These are phyloP conservation scores for Ostrea edulis DNA, from an alignment of 1,140 invertebrate species.

Conservation along the genomic window DNA sequence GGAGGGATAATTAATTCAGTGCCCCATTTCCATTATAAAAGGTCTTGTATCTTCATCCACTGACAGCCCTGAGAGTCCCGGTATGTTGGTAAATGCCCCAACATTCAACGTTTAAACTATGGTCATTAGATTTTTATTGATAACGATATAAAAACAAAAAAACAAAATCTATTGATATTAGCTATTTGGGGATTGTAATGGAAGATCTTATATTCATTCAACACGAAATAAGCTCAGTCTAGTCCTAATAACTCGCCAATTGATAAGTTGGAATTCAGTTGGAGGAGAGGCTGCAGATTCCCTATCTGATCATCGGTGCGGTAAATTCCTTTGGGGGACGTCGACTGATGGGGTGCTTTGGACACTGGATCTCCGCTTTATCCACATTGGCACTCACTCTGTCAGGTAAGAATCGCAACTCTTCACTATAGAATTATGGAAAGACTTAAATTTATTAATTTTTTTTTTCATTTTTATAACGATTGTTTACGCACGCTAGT, in stretches of 20 bases:
- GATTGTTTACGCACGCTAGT: not conserved
- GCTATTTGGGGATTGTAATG: conserved; percentile 8
- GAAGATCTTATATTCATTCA: conserved; percentile 20
- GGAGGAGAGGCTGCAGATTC: not conserved
- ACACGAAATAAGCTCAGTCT: not conserved
- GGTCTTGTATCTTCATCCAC: not conserved
- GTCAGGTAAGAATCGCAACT: not conserved
- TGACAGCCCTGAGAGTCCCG: not conserved
- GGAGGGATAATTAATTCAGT: conserved; percentile 4
- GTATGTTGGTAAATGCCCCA: not conserved
- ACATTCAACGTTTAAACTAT: not conserved
- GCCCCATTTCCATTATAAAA: conserved; percentile 4
- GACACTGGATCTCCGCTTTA: not conserved
- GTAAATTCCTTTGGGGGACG: not conserved
- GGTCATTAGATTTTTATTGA: not conserved
- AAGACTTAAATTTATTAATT: not conserved
- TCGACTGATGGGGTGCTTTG: not conserved
- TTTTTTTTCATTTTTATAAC: not conserved
- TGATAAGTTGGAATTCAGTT: not conserved
- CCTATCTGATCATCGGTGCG: not conserved
- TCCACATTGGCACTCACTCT: not conserved
- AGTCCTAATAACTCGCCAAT: not conserved
- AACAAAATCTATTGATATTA: conserved; percentile 12
- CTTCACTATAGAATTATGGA: too few relatives aligned
- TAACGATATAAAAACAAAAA: not conserved